Conservation (phyloP, 2,888 invertebrate species). For the Drosophila longiperda region DNA sequence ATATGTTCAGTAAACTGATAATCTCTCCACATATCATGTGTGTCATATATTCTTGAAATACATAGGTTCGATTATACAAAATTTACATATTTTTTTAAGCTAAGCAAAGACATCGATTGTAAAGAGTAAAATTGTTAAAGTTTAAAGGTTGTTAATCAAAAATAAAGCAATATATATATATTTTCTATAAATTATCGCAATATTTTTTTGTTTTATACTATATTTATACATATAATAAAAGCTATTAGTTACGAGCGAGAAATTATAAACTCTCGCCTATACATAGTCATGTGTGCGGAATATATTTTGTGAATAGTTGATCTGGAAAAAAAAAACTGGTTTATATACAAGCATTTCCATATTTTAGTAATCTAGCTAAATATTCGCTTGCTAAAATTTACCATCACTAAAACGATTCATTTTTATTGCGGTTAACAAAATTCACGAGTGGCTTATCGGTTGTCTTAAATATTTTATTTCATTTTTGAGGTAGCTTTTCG, state of each 20-base stretch:
- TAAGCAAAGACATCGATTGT: constrained; percentile 38
- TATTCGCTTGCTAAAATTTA: background rate
- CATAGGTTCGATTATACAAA: background rate
- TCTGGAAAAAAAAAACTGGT: background rate
- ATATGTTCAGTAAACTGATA: constrained; percentile 4
- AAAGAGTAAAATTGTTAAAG: constrained; percentile 30
- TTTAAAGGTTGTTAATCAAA: constrained; percentile 30
- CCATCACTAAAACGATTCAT: constrained; percentile 3
- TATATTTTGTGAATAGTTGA: background rate
- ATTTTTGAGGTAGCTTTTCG: constrained; percentile 14
- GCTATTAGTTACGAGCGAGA: constrained; percentile 12
- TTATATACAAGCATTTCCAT: background rate
- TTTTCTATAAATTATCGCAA: constrained; percentile 24
- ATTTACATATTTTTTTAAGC: constrained; percentile 14
- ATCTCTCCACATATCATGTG: constrained; percentile 23
- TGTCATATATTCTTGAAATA: constrained; percentile 9
- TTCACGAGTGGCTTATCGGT: constrained; percentile 22
- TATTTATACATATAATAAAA: background rate
- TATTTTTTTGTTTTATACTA: background rate
- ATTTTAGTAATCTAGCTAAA: background rate
- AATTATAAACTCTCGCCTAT: background rate
- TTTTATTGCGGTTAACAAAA: constrained; percentile 1
- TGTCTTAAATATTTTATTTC: constrained; percentile 29
- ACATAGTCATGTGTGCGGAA: background rate
- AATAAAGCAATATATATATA: constrained; percentile 48